phyloP scores from a whole-genome alignment of 2,888 invertebrate genomes.

The Boloria selene region DNA sequence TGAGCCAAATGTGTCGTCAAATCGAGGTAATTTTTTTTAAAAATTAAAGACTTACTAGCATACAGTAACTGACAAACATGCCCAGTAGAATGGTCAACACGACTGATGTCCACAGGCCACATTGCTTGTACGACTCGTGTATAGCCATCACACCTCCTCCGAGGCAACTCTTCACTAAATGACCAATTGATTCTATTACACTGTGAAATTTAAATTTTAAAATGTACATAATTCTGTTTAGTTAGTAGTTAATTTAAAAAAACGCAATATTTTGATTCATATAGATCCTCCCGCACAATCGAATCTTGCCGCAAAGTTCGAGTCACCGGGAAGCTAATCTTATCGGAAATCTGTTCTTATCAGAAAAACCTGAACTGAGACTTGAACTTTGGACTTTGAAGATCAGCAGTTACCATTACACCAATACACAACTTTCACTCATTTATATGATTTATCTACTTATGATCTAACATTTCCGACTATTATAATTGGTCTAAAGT shows the following conservation, averaged over 20 bases:
- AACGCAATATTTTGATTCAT: background rate
- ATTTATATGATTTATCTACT: too few species aligned
- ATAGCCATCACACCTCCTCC: constrained; percentile 58
- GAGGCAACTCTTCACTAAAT: constrained; percentile 57
- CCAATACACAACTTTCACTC: too few species aligned
- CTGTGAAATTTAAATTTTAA: constrained; percentile 42
- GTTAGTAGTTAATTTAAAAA: background rate
- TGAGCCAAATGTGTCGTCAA: too few species aligned
- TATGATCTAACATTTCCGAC: too few species aligned
- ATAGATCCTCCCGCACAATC: background rate
- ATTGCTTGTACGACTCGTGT: constrained; percentile 54
- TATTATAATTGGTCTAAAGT: too few species aligned
- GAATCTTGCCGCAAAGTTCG: too few species aligned
- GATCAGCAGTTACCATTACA: too few species aligned
- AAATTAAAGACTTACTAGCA: constrained; percentile 47
- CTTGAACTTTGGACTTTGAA: too few species aligned
- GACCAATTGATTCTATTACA: constrained; percentile 52
- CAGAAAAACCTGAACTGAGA: too few species aligned
- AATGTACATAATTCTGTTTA: background rate
- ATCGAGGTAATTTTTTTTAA: too few species aligned
- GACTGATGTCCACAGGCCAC: constrained; percentile 54
- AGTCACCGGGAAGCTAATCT: too few species aligned
- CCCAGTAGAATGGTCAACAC: constrained; percentile 51
- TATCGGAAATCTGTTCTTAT: too few species aligned
- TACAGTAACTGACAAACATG: constrained; percentile 49